phyloP scores from a whole-genome alignment of 2,888 invertebrate genomes.

The Rhingia campestris region DNA sequence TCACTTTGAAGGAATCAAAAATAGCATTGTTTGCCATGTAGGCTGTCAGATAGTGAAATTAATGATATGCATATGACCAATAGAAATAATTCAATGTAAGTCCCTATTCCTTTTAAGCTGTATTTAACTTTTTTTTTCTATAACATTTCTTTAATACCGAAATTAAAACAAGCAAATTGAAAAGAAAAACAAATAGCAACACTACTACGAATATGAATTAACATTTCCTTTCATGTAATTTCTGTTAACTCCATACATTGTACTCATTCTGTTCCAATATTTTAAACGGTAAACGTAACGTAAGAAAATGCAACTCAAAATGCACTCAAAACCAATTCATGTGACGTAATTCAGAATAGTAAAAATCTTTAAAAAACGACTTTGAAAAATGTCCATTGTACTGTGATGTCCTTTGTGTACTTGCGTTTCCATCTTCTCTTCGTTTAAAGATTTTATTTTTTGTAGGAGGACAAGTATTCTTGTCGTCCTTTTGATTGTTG shows the following conservation, averaged over 20 bases:
- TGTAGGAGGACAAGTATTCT: slow-evolving; percentile 37
- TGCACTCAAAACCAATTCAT: not conserved
- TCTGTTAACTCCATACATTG: not conserved
- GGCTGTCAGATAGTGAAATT: too few species aligned
- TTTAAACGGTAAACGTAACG: slow-evolving; percentile 1
- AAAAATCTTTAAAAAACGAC: slow-evolving; percentile 33
- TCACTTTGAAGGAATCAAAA: too few species aligned
- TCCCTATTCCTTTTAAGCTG: too few species aligned
- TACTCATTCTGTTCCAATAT: not conserved
- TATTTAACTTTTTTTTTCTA: too few species aligned
- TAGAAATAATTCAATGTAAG: too few species aligned
- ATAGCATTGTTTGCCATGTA: too few species aligned
- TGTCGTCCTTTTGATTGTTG: slow-evolving; percentile 53
- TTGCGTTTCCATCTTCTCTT: slow-evolving; percentile 6
- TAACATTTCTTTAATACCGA: too few species aligned
- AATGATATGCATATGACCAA: too few species aligned
- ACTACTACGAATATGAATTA: too few species aligned
- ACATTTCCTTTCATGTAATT: not conserved
- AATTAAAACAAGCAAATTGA: too few species aligned
- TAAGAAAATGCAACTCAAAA: not conserved
- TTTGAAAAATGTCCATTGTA: not conserved
- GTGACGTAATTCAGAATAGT: not conserved
- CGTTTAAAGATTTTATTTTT: not conserved
- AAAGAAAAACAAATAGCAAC: too few species aligned
- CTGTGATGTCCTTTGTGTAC: slow-evolving; percentile 30